Evolutionary conservation across 2,113 vertebrate species (phyloP), one percentile per base, ranked within the genome.

Genomic region (Eublepharis macularius): DNA sequence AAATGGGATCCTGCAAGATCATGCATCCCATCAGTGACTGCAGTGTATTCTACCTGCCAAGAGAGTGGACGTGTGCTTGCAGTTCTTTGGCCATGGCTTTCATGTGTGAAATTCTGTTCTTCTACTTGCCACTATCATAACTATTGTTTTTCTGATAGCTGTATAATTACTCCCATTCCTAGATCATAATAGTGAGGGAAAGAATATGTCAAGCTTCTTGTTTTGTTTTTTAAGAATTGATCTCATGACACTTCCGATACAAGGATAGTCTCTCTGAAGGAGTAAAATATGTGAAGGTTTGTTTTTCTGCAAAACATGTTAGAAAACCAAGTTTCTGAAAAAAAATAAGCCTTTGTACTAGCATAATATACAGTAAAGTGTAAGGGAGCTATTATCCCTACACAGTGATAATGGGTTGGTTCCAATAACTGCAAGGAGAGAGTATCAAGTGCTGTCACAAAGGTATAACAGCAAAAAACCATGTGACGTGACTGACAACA

Each of bases 171-270:
- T 7, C 65, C 45, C 12, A 84, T 32, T 51, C 26, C 14, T 43
- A 32, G 32, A 8, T 34, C 19, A 12, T 6, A 12, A 69, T n/a
- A 65, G 60, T 60, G 26, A 45, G 51, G 24, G 6, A 57, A 36
- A 24, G 21, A 60, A 3, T 83, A 73, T 79, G 4, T 49, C 13
- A 39, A 12, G 0, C 0, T 0, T 24, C 74, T 83, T 72, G 3
- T 0, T 1, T 8, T 2, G 0, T 0, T 0, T 24, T 4, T n/a
- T 19, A 57, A 57, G 19, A 68, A 34, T n/a, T 68, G 43, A 26
- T 17, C 63, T 34, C 65, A 68, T 47, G 36, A n/a, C 13, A 16
- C 4, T 47, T 47, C 41, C 41, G 43, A 6, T 16, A 47, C 32
- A n/a, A 68, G 34, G 29, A n/a, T 8, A 68, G 12, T n/a, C n/a